Evolutionary conservation across 2,888 invertebrate genomes (phyloP), one percentile per base, ranked within the genome.

Genomic region (Melanostoma scalare): DNA sequence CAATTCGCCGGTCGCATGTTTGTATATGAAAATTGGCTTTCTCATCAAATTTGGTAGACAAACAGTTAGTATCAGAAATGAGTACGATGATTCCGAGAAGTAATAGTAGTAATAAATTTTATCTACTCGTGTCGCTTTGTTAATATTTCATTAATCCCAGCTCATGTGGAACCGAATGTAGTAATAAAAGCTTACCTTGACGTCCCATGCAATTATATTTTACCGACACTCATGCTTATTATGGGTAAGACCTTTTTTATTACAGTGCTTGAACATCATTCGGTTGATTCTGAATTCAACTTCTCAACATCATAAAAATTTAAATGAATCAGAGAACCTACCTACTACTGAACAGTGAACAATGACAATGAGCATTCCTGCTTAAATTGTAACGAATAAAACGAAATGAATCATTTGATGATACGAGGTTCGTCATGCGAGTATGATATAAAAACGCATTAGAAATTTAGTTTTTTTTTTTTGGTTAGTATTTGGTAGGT

Each of bases 111-210:
- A 46, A n/a, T 10, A 31, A 10, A 40, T 38, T 30, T 53, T 55
- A 6, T 8, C 9, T 6, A 61, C 56, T 50, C 56, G 69, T 80
- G 69, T 20, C 20, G 20, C 20, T 20, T 20, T 20, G 20, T 20
- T 1, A 74, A 38, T 58, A 46, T 65, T 60, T 38, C 33, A 55
- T 48, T 38, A 20, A 52, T 56, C 58, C 40, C 31, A 36, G 44
- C n/a, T 58, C 69, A 69, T 74, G 74, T 38, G 80, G 69, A 69
- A 69, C 74, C 50, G 4, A 33, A 40, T 55, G 9, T 42, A 40
- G 52, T 58, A 50, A 50, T 56, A 69, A 56, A 77, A 63, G 6
- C 2, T 63, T 68, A 61, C 73, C 31, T 73, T 79, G 53, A 35
- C 9, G 55, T 36, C 36, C 30, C 30, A 56, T 61, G 42, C 48